Percentiles rank a stretch among this genome's conserved stretches.
phyloP scores from a whole-genome alignment of 1,140 invertebrate species.

The Apolygus lucorum region DNA sequence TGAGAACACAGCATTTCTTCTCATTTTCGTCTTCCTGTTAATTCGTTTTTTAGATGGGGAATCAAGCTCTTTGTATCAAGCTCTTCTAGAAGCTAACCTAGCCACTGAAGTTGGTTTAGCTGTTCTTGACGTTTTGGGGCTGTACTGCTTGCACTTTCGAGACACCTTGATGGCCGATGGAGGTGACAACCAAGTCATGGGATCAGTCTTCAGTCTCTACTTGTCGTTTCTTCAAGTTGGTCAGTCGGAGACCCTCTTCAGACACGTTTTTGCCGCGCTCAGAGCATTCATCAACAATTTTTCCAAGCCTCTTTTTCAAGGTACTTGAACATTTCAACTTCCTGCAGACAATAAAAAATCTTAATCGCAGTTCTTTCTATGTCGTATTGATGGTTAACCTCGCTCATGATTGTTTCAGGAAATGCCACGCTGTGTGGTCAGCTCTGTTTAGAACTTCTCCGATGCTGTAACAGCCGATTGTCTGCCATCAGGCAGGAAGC shows the following conservation, averaged over 20 bases:
- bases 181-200: conserved; percentile 67
- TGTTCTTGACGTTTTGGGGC: conserved; percentile 72
- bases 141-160: conserved; percentile 75
- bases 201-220: conserved; percentile 71
- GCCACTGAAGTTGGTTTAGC: conserved; percentile 83
- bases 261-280: conserved; percentile 83
- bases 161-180: conserved; percentile 53
- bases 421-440: conserved; percentile 74
- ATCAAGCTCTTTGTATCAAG: conserved; percentile 50
- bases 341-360: no score
- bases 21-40: no score
- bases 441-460: conserved; percentile 70
- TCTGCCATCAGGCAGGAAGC: conserved; percentile 75
- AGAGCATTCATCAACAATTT: conserved; percentile 87
- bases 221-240: conserved; percentile 77
- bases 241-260: conserved; percentile 80
- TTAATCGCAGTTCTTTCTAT: no score
- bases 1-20: no score
- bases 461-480: conserved; percentile 71
- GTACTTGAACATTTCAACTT: no score
- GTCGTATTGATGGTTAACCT: no score
- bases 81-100: conserved; percentile 74
- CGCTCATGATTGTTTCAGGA: conserved; percentile 49
- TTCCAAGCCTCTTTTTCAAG: conserved; percentile 69
- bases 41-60: conserved; percentile 46